Evolutionary conservation across 35 echinoderm and acorn worm genomes (phyloP).

Genomic region (Apostichopus japonicus): DNA sequence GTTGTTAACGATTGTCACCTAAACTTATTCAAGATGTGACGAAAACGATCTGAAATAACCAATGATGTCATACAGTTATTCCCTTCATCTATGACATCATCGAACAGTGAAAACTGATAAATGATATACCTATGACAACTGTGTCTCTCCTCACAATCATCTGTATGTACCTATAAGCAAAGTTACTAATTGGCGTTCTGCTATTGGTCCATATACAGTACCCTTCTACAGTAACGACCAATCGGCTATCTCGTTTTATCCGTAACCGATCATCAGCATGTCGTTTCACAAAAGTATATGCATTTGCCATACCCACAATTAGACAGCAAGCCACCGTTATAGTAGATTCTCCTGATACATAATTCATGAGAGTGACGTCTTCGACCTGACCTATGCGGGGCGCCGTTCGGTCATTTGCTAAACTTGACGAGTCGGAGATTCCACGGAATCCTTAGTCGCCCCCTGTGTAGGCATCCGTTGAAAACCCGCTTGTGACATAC

Average conservation of each 20-base stretch:
- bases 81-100: background rate
- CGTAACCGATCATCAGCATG: too few species aligned
- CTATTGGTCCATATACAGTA: background rate
- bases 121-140: background rate
- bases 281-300: too few species aligned
- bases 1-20: background rate
- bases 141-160: too few species aligned
- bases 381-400: slow-evolving; percentile 34
- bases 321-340: too few species aligned
- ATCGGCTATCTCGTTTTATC: background rate
- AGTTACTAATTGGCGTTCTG: background rate
- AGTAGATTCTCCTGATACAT: background rate
- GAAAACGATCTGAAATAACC: background rate
- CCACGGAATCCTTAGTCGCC: slow-evolving; percentile 35
- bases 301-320: too few species aligned
- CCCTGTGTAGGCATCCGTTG: slow-evolving; percentile 37
- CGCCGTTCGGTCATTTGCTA: slow-evolving; percentile 52
- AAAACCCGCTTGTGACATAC: background rate
- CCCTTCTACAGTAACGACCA: background rate
- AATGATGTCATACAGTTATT: background rate
- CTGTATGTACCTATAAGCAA: too few species aligned
- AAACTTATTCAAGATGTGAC: background rate
- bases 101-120: background rate
- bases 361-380: slow-evolving; percentile 40
- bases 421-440: slow-evolving; percentile 52